phyloP scores from a whole-genome alignment of 2,888 invertebrate species.

The Pemphredon lugubris region DNA sequence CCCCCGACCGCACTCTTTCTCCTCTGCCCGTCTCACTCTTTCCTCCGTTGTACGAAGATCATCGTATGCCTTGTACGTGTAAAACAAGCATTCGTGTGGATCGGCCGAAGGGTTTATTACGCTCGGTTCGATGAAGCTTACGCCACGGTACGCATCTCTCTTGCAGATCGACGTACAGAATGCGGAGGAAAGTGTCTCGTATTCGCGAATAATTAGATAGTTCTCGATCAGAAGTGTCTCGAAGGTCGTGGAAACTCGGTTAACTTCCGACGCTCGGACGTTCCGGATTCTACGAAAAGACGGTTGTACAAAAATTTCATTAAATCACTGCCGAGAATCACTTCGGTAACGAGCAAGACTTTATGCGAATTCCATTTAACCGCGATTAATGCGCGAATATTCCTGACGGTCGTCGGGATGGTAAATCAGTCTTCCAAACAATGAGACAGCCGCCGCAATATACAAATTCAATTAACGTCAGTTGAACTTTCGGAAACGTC shows the following conservation, averaged over 20 bases:
- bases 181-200: constrained; percentile 11
- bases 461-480: constrained; percentile 41
- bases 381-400: too few species aligned
- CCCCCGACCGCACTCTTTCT: constrained; percentile 12
- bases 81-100: constrained; percentile 18
- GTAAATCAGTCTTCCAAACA: too few species aligned
- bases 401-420: too few species aligned
- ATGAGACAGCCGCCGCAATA: neutral
- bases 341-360: too few species aligned
- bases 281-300: too few species aligned
- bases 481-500: neutral
- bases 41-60: neutral
- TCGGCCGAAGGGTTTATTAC: constrained; percentile 69
- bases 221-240: too few species aligned
- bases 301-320: too few species aligned
- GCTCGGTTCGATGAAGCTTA: constrained; percentile 68
- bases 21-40: constrained; percentile 4
- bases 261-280: too few species aligned
- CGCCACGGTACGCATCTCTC: constrained; percentile 62
- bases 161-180: constrained; percentile 39
- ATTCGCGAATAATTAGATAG: too few species aligned
- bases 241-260: too few species aligned
- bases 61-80: neutral
- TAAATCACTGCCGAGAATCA: too few species aligned
- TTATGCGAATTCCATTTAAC: too few species aligned